Percentiles rank a stretch among this genome's conserved stretches.
Evolutionary conservation across 2,888 invertebrate species (phyloP).

Genomic region (Actias luna): DNA sequence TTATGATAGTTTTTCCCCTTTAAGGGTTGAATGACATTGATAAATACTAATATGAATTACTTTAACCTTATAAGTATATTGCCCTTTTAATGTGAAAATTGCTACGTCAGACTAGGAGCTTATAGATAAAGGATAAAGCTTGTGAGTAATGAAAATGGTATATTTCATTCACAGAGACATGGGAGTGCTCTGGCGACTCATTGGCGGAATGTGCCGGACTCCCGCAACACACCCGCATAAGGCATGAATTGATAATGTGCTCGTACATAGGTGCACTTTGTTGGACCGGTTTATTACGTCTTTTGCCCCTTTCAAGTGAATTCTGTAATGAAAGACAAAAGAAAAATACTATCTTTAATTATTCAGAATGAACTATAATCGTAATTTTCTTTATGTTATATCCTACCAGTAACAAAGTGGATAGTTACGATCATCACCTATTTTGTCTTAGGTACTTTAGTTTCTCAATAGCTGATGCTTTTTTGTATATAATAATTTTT

Average conservation of each 20-base stretch:
- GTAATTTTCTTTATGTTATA: no score
- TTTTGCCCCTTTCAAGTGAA: not conserved
- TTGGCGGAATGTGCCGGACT: slow-evolving; percentile 42
- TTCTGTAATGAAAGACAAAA: not conserved
- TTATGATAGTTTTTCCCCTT: not conserved
- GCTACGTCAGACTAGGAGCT: not conserved
- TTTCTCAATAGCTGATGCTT: no score
- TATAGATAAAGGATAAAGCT: slow-evolving; percentile 13
- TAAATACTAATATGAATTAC: not conserved
- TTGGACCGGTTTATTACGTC: slow-evolving; percentile 29
- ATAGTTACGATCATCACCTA: no score
- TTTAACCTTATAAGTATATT: not conserved
- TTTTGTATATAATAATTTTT: not conserved
- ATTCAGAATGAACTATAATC: not conserved
- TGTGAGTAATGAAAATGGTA: slow-evolving; percentile 19
- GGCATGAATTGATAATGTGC: slow-evolving; percentile 63
- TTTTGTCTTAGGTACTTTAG: no score
- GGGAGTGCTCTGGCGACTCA: slow-evolving; percentile 29
- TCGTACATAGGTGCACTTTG: slow-evolving; percentile 53
- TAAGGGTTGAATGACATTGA: not conserved
- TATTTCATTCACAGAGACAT: slow-evolving; percentile 22
- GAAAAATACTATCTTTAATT: not conserved
- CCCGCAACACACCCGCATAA: slow-evolving; percentile 37
- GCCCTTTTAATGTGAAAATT: not conserved
- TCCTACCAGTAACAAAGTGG: no score